These are phyloP conservation scores for Itoplectis maculator DNA, from an alignment of 2,888 invertebrate species.

Conservation along the genomic window DNA sequence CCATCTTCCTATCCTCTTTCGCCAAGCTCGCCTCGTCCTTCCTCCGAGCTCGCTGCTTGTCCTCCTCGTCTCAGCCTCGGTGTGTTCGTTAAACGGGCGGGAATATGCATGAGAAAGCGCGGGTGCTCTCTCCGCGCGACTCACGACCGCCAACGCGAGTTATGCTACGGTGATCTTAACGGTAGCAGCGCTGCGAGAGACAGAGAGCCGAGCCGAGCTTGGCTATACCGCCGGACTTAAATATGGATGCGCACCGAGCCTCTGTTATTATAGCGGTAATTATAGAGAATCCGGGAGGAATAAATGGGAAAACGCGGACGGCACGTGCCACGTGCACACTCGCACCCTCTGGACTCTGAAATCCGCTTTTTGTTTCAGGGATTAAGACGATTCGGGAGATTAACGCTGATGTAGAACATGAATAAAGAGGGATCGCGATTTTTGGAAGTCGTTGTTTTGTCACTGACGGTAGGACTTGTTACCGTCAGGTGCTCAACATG, in stretches of 20 bases:
- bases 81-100: conserved; percentile 77
- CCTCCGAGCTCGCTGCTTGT: conserved; percentile 26
- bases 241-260: conserved; percentile 73
- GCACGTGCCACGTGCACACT: conserved; percentile 50
- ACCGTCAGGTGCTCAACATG: no score
- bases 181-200: no score
- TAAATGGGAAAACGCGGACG: conserved; percentile 56
- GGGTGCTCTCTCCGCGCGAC: conserved; percentile 44
- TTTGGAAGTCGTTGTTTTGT: conserved; percentile 8
- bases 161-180: conserved; percentile 82
- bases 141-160: conserved; percentile 71
- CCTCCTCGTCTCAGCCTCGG: conserved; percentile 67
- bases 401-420: background rate
- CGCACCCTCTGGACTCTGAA: background rate
- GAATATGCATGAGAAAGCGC: conserved; percentile 83
- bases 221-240: conserved; percentile 72
- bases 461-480: background rate
- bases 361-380: conserved; percentile 12
- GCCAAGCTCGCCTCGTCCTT: conserved; percentile 46
- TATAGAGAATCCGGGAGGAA: conserved; percentile 66
- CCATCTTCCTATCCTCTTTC: conserved; percentile 66
- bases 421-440: background rate
- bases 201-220: no score
- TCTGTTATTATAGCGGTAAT: conserved; percentile 68
- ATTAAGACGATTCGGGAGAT: conserved; percentile 15